Evolutionary conservation across 35 echinoderm and acorn worm genomes (phyloP).

Genomic region (Anneissia japonica): DNA sequence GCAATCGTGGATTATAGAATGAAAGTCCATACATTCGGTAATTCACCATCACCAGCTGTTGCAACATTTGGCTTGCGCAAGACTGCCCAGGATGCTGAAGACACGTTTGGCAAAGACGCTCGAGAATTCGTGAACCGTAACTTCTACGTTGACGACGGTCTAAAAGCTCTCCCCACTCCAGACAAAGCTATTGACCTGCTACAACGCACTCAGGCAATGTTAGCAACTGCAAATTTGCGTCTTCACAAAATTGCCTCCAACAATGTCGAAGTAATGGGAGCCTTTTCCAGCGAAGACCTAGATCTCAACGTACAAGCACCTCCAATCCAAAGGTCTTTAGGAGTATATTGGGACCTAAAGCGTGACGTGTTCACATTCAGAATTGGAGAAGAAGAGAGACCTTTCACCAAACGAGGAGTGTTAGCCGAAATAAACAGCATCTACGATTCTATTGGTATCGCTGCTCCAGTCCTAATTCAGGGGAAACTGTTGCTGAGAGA

Average conservation of each 20-base stretch:
- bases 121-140: slow-evolving; percentile 21
- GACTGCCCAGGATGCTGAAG: slow-evolving; percentile 19
- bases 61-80: slow-evolving; percentile 17
- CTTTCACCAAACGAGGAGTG: slow-evolving; percentile 31
- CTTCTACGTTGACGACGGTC: slow-evolving; percentile 75
- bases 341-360: slow-evolving; percentile 45
- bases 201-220: slow-evolving; percentile 17
- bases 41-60: slow-evolving; percentile 36
- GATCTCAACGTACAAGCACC: slow-evolving; percentile 13
- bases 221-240: slow-evolving; percentile 18
- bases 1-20: slow-evolving; percentile 37
- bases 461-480: slow-evolving; percentile 32
- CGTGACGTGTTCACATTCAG: slow-evolving; percentile 38
- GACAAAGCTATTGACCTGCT: slow-evolving; percentile 30
- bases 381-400: slow-evolving; percentile 4
- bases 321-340: slow-evolving; percentile 35
- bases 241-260: slow-evolving; percentile 66
- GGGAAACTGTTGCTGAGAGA: slow-evolving; percentile 31
- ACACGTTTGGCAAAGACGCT: slow-evolving; percentile 23
- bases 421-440: slow-evolving; percentile 47
- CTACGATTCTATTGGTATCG: slow-evolving; percentile 50
- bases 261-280: slow-evolving; percentile 31
- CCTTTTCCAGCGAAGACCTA: slow-evolving; percentile 28
- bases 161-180: slow-evolving; percentile 16
- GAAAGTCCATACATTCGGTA: slow-evolving; percentile 56